A percentile compares a stretch with the other conserved stretches of the same genome.
These are phyloP conservation scores for Sturnus vulgaris DNA, from an alignment of 2,113 vertebrate species.

Conservation along the genomic window DNA sequence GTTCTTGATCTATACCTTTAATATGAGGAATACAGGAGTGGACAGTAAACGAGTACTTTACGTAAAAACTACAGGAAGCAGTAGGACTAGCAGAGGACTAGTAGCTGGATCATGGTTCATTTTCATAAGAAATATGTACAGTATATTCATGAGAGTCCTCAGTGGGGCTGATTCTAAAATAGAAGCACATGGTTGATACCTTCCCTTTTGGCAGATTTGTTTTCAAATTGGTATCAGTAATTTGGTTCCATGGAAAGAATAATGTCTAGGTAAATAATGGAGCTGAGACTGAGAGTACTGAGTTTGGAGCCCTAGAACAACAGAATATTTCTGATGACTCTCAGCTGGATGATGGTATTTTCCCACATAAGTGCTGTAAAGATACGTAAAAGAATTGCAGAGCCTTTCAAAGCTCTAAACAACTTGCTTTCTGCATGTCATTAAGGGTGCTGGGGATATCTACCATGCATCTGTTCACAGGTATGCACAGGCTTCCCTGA, in stretches of 20 bases:
- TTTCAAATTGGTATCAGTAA: conserved; percentile 37
- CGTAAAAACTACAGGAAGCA: not conserved
- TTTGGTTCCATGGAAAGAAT: conserved; percentile 45
- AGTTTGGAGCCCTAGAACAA: conserved; percentile 46
- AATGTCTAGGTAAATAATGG: conserved; percentile 55
- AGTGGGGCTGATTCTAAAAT: not conserved
- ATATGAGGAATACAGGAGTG: not conserved
- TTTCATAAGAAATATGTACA: not conserved
- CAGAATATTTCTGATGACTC: conserved; percentile 55
- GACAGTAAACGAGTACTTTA: not conserved
- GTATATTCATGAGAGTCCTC: conserved; percentile 9
- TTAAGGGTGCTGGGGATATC: conserved; percentile 59
- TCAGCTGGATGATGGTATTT: conserved; percentile 57
- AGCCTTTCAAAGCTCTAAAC: conserved; percentile 60
- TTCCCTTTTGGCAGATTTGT: conserved; percentile 58
- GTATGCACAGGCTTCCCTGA: conserved; percentile 2
- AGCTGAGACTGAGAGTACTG: conserved; percentile 38
- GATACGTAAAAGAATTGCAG: conserved; percentile 45
- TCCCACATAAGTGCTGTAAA: conserved; percentile 65
- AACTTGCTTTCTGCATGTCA: conserved; percentile 50
- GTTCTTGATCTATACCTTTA: not conserved
- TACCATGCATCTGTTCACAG: conserved; percentile 55
- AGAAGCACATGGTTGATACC: conserved; percentile 37
- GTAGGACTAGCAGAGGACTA: not conserved
- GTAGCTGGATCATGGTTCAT: not conserved